These are phyloP conservation scores for Microdon myrmicae DNA, from an alignment of 2,888 invertebrate genomes.

Conservation along the genomic window DNA sequence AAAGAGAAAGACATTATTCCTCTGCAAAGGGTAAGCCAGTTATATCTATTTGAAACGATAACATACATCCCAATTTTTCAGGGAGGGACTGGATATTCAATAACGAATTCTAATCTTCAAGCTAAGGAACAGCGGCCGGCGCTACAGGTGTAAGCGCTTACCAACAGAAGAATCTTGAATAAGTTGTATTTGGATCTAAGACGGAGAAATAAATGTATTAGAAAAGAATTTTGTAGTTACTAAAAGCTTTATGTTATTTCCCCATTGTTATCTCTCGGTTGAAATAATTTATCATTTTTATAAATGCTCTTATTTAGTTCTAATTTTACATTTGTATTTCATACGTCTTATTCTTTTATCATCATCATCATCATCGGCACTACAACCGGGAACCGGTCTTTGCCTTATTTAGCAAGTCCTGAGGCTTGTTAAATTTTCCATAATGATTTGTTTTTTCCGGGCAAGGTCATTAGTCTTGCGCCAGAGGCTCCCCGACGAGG, in stretches of 20 bases:
- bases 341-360: no score
- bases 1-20: constrained; percentile 92
- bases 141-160: constrained; percentile 75
- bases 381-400: no score
- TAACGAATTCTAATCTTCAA: constrained; percentile 84
- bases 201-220: no score
- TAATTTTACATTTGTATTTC: no score
- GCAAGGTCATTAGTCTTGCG: no score
- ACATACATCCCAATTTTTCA: constrained; percentile 60
- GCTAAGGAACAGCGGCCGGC: constrained; percentile 86
- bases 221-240: neutral
- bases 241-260: neutral
- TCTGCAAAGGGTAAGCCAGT: constrained; percentile 78
- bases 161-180: no score
- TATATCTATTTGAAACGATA: constrained; percentile 10
- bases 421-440: no score
- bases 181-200: no score
- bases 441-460: no score
- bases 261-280: neutral
- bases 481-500: no score
- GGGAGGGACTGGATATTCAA: constrained; percentile 96
- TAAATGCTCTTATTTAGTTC: constrained; percentile 11
- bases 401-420: no score
- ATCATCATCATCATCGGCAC: no score
- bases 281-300: constrained; percentile 7